These are phyloP conservation scores for Sternarchorhynchus goeldii DNA, from an alignment of 2,797 vertebrate genomes.

Conservation along the genomic window DNA sequence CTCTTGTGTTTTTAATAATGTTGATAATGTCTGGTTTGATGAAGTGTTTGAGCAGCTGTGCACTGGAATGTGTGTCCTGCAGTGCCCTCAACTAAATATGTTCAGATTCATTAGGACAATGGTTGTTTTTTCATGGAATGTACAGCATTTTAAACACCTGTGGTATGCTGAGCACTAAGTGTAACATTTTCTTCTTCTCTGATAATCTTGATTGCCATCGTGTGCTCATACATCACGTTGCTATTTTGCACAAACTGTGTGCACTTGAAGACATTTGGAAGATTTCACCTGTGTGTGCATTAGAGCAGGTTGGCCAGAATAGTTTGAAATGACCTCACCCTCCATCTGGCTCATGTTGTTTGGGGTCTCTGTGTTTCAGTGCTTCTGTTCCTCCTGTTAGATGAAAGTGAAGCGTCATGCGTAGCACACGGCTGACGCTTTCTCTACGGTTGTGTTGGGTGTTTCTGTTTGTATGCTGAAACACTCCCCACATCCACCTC, in stretches of 20 bases:
- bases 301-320: background rate
- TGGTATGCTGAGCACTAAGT: background rate
- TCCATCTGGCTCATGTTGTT: background rate
- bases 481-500: too few species aligned
- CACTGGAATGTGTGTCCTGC: background rate
- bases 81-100: background rate
- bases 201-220: background rate
- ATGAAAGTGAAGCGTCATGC: too few species aligned
- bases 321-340: background rate
- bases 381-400: background rate
- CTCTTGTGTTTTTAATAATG: constrained; percentile 16
- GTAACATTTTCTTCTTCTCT: background rate
- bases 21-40: background rate
- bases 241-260: background rate
- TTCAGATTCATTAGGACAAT: background rate
- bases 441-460: background rate
- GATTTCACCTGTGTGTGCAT: background rate
- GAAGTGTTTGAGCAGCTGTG: background rate
- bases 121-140: background rate
- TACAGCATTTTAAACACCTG: background rate
- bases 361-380: background rate
- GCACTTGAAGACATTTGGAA: background rate
- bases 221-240: background rate
- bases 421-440: background rate
- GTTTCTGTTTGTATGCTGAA: background rate